These are phyloP conservation scores for Standfussiana lucernea DNA, from an alignment of 2,888 invertebrate genomes.

Conservation along the genomic window DNA sequence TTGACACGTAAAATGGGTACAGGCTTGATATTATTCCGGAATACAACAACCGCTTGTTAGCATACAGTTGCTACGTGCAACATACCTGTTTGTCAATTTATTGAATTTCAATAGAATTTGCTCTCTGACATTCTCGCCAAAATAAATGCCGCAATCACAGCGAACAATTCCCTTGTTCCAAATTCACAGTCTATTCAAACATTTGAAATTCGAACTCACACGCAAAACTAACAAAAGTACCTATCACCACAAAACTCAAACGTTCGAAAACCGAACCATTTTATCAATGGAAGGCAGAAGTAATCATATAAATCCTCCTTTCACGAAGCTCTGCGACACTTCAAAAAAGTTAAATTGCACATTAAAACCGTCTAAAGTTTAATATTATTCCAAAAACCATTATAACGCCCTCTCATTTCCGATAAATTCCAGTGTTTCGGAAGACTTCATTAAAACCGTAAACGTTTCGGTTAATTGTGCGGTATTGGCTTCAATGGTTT, in stretches of 20 bases:
- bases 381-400: conserved; percentile 71
- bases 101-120: not conserved
- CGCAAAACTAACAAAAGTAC: conserved; percentile 23
- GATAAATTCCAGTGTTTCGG: conserved; percentile 78
- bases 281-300: conserved; percentile 33
- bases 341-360: conserved; percentile 77
- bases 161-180: conserved; percentile 1
- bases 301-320: conserved; percentile 52
- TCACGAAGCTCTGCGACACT: conserved; percentile 57
- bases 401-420: conserved; percentile 72
- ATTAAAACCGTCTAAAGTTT: conserved; percentile 74
- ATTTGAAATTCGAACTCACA: conserved; percentile 33
- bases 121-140: not conserved
- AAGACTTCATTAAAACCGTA: conserved; percentile 79
- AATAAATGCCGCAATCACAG: conserved; percentile 14
- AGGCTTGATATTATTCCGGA: not conserved
- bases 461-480: conserved; percentile 78
- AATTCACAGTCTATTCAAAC: conserved; percentile 37
- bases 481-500: conserved; percentile 70
- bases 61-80: no score
- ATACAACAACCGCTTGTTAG: not conserved
- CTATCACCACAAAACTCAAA: conserved; percentile 22
- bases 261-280: conserved; percentile 44
- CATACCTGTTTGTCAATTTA: not conserved
- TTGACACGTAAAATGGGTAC: not conserved